These are phyloP conservation scores for Drosophila multiciliata DNA, from an alignment of 2,888 invertebrate species.

Conservation along the genomic window DNA sequence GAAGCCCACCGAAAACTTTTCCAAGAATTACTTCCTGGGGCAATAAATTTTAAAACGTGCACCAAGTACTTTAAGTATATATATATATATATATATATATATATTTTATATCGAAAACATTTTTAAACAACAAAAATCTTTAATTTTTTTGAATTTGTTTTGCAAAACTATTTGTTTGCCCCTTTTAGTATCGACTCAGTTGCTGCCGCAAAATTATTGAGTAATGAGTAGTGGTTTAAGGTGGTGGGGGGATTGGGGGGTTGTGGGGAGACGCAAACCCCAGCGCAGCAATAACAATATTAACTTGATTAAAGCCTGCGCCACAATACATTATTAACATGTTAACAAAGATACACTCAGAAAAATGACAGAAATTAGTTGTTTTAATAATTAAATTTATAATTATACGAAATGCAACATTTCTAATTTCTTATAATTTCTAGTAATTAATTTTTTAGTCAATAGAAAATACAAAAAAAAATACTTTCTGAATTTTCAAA, in stretches of 20 bases:
- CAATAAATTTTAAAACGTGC: background rate
- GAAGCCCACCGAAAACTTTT: background rate
- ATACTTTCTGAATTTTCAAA: background rate
- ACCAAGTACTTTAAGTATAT: background rate
- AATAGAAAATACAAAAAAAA: background rate
- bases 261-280: background rate
- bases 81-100: background rate
- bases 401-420: background rate
- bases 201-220: background rate
- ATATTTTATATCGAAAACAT: background rate
- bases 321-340: no score
- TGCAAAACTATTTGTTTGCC: no score
- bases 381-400: background rate
- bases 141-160: background rate
- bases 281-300: background rate
- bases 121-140: background rate
- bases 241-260: no score
- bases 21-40: background rate
- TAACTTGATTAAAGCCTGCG: background rate
- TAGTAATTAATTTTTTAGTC: background rate
- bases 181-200: background rate
- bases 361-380: background rate
- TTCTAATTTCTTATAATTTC: background rate
- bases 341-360: background rate
- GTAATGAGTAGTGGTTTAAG: background rate